phyloP scores from a whole-genome alignment of 2,797 vertebrate genomes.

The Cynodonichthys magdalenae region DNA sequence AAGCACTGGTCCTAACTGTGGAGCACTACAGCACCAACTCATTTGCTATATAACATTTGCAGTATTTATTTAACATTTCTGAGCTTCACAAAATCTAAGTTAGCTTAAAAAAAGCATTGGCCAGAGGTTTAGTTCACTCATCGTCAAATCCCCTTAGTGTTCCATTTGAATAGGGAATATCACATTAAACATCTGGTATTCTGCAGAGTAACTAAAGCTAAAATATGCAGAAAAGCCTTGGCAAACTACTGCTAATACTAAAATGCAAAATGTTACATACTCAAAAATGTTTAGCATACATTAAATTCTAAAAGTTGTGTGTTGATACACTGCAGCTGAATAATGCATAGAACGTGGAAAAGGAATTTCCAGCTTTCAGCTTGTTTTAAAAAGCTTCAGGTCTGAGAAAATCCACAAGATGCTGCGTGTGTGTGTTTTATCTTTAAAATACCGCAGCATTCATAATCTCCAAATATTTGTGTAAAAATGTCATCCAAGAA shows the following conservation, averaged over 20 bases:
- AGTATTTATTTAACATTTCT: slow-evolving; percentile 14
- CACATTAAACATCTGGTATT: slow-evolving; percentile 34
- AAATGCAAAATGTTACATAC: slow-evolving; percentile 29
- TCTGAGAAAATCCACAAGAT: slow-evolving; percentile 16
- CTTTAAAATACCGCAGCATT: slow-evolving; percentile 34
- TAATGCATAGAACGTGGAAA: slow-evolving; percentile 43
- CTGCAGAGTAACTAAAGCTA: slow-evolving; percentile 18
- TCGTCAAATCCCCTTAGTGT: slow-evolving; percentile 15
- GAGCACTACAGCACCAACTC: neutral
- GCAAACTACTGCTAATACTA: slow-evolving; percentile 26
- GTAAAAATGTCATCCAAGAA: slow-evolving; percentile 42
- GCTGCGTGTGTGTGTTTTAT: slow-evolving; percentile 24
- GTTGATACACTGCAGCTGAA: slow-evolving; percentile 31
- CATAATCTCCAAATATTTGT: slow-evolving; percentile 51
- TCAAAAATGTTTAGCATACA: slow-evolving; percentile 26
- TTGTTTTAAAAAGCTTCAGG: slow-evolving; percentile 19
- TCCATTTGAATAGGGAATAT: slow-evolving; percentile 32
- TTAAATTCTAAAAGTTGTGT: slow-evolving; percentile 32
- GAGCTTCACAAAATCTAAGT: slow-evolving; percentile 35
- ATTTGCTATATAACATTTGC: slow-evolving; percentile 8
- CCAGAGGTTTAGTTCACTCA: slow-evolving; percentile 12
- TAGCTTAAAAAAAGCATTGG: slow-evolving; percentile 25
- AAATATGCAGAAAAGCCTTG: slow-evolving; percentile 29
- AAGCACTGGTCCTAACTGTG: too few species aligned
- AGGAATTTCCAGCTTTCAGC: slow-evolving; percentile 27